Percentiles rank a stretch among this genome's conserved stretches.
Conservation (phyloP, 2,888 invertebrate species). For the Iselma pallidipennis region DNA sequence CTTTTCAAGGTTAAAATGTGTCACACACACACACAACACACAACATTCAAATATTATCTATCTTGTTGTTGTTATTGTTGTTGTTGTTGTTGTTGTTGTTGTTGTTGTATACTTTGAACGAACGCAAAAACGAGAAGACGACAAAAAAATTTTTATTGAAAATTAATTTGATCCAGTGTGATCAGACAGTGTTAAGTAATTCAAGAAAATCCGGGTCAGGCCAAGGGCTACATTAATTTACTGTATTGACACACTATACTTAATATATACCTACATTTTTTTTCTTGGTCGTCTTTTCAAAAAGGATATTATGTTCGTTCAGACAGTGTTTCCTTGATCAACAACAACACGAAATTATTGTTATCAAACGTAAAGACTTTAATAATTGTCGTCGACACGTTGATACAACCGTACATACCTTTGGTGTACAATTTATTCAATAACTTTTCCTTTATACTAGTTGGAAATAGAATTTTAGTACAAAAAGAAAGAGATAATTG, state of each 20-base stretch:
- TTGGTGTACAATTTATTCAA: no score
- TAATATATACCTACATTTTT: constrained; percentile 30
- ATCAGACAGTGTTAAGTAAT: constrained; percentile 31
- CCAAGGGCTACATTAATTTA: constrained; percentile 42
- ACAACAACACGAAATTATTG: no score
- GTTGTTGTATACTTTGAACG: no score
- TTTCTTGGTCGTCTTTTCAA: no score
- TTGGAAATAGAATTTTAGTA: no score
- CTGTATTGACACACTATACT: constrained; percentile 33
- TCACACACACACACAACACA: background rate
- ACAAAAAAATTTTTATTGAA: background rate
- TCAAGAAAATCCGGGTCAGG: constrained; percentile 38
- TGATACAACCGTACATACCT: no score
- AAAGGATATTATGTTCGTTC: no score
- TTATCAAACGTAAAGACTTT: no score
- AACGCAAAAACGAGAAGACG: background rate
- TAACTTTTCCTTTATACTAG: no score
- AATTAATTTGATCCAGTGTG: constrained; percentile 7
- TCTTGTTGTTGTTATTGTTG: background rate
- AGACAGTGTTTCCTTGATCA: no score
- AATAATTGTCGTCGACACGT: no score
- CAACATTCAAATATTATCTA: constrained; percentile 1
- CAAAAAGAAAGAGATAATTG: no score
- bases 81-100: constrained; percentile 1
- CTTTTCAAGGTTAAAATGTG: constrained; percentile 24